phyloP scores from a whole-genome alignment of 2,888 invertebrate genomes.

The Papilio protenor region DNA sequence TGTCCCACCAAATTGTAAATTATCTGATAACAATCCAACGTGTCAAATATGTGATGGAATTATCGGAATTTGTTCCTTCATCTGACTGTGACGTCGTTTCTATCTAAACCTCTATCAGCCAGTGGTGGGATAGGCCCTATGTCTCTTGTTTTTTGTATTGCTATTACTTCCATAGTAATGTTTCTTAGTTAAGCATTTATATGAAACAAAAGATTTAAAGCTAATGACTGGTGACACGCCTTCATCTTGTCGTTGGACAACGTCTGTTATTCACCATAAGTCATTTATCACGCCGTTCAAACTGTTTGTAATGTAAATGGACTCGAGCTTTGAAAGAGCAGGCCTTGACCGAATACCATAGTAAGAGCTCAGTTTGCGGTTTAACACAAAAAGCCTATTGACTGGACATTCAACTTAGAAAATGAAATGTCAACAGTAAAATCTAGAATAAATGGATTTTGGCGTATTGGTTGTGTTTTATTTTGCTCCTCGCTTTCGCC shows the following conservation, averaged over 20 bases:
- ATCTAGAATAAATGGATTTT: not conserved
- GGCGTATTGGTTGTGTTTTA: not conserved
- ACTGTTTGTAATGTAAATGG: conserved; percentile 22
- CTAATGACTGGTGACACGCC: conserved; percentile 1
- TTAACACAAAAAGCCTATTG: conserved; percentile 1
- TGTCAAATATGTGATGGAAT: no score
- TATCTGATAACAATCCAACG: no score
- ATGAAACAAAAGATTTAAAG: conserved; percentile 3
- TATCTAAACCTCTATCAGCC: no score
- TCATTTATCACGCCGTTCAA: conserved; percentile 36
- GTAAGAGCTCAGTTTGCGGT: not conserved
- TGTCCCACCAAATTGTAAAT: no score
- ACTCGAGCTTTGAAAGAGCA: conserved; percentile 10
- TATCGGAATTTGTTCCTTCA: no score
- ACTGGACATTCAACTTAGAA: conserved; percentile 13
- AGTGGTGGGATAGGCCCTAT: no score
- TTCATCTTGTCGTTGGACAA: not conserved
- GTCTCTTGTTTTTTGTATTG: not conserved
- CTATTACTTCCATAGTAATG: not conserved
- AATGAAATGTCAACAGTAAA: not conserved
- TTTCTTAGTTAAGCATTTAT: not conserved
- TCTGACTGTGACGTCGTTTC: no score
- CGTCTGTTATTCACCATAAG: conserved; percentile 9
- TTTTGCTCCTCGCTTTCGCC: not conserved
- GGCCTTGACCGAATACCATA: conserved; percentile 23